Conservation (phyloP, 2,113 vertebrate genomes). For the Polypterus senegalus region DNA sequence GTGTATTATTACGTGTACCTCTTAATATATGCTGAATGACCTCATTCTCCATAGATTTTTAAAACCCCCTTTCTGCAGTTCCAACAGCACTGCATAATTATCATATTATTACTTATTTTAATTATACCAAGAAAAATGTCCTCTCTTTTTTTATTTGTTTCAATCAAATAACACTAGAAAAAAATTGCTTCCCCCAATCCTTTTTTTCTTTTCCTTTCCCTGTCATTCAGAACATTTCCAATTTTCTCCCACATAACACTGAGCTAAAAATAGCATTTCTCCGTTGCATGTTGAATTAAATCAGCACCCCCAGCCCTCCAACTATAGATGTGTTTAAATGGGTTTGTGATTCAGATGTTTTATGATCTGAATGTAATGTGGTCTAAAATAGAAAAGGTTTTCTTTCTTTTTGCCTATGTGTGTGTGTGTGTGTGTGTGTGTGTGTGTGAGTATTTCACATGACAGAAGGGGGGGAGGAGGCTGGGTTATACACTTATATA, state of each 20-base stretch:
- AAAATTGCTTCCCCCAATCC: neutral
- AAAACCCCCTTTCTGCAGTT: too few relatives aligned
- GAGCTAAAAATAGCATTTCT: slow-evolving; percentile 45
- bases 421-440: neutral
- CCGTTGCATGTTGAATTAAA: neutral
- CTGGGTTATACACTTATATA: slow-evolving; percentile 41
- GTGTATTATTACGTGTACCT: too few relatives aligned
- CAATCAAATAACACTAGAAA: too few relatives aligned
- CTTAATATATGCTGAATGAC: too few relatives aligned
- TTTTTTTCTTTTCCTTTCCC: slow-evolving; percentile 18
- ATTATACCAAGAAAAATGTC: too few relatives aligned
- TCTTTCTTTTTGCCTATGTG: neutral
- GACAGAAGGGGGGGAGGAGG: neutral
- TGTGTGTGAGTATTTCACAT: too few relatives aligned
- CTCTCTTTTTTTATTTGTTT: too few relatives aligned
- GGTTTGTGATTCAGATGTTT: slow-evolving; percentile 27
- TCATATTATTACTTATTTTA: too few relatives aligned
- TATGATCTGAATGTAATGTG: slow-evolving; percentile 21
- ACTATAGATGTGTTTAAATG: slow-evolving; percentile 43
- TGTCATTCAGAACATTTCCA: slow-evolving; percentile 31
- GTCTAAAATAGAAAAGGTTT: slow-evolving; percentile 32
- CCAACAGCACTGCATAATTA: too few relatives aligned
- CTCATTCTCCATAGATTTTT: too few relatives aligned
- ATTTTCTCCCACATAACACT: slow-evolving; percentile 31
- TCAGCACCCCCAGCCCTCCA: slow-evolving; percentile 17